Conservation (phyloP, 2,113 vertebrate species). For the Chamaea fasciata region DNA sequence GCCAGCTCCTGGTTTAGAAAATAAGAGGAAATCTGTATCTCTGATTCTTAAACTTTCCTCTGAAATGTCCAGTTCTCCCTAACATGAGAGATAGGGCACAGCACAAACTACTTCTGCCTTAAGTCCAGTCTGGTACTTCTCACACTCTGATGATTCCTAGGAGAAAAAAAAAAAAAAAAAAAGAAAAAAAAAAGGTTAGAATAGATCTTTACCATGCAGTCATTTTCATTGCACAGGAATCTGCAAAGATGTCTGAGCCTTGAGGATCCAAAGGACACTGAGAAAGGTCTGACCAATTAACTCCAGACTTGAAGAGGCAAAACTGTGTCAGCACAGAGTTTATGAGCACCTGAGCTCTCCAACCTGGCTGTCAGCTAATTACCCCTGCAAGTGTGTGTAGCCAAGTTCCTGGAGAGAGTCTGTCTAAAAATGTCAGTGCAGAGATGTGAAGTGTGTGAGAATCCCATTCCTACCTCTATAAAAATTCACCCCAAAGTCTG, state of each 20-base stretch:
- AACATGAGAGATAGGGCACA: neutral
- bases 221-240: neutral
- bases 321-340: neutral
- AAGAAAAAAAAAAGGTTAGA: neutral
- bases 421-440: neutral
- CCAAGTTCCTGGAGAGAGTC: neutral
- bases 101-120: neutral
- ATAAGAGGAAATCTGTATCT: neutral
- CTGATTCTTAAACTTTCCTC: neutral
- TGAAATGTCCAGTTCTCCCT: neutral
- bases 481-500: neutral
- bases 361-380: neutral
- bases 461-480: neutral
- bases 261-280: neutral
- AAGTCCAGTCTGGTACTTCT: neutral
- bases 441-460: neutral
- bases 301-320: neutral
- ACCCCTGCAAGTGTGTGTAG: neutral
- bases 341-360: neutral
- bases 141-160: neutral
- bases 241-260: neutral
- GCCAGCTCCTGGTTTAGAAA: neutral
- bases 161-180: too few relatives aligned
- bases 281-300: neutral
- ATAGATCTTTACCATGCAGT: neutral